Conservation (phyloP, 2,888 invertebrate species). For the Chrysotoxum bicinctum region DNA sequence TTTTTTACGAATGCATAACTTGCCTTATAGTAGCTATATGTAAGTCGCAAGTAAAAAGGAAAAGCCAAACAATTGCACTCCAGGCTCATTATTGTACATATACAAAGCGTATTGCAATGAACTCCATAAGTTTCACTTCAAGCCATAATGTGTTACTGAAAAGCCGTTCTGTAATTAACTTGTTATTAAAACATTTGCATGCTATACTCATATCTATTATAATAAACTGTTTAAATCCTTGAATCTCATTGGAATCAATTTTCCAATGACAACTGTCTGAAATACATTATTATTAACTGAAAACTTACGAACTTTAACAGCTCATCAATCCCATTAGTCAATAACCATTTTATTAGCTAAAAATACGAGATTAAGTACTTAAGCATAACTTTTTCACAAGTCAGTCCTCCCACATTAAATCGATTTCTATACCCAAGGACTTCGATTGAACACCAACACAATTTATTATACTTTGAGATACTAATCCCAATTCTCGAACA, state of each 20-base stretch:
- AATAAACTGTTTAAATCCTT: too few relatives aligned
- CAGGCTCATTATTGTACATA: too few relatives aligned
- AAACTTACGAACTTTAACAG: not conserved
- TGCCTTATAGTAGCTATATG: too few relatives aligned
- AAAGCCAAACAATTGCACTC: too few relatives aligned
- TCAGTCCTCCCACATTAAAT: not conserved
- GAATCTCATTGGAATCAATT: not conserved
- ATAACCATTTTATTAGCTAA: not conserved
- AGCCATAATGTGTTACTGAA: too few relatives aligned
- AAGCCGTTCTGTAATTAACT: too few relatives aligned
- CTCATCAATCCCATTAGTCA: not conserved
- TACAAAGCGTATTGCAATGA: too few relatives aligned
- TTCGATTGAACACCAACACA: not conserved
- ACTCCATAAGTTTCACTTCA: too few relatives aligned
- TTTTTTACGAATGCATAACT: too few relatives aligned
- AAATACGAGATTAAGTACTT: slow-evolving; percentile 3
- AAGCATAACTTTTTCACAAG: not conserved
- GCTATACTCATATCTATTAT: too few relatives aligned
- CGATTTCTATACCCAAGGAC: not conserved
- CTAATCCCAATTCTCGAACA: slow-evolving; percentile 21
- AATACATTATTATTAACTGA: not conserved
- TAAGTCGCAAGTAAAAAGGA: too few relatives aligned
- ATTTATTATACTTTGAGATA: slow-evolving; percentile 16
- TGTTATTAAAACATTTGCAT: too few relatives aligned
- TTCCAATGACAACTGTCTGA: not conserved